Base-by-base conservation (phyloP, 2,888 invertebrate species). In the Parnassius glacialis region DNA sequence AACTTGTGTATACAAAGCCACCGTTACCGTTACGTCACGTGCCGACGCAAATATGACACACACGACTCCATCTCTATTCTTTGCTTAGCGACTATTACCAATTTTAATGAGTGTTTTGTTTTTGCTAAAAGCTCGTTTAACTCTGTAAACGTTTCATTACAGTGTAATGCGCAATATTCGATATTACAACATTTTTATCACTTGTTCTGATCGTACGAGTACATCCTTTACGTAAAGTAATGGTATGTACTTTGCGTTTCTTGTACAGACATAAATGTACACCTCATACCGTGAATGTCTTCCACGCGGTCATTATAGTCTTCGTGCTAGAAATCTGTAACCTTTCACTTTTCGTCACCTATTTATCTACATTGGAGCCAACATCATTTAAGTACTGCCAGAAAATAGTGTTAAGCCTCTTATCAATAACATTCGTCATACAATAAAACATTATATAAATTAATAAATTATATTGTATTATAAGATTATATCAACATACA, bases 11-110 rank as follows among this genome's bases (percentile, higher is more conserved):
- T 42, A 51, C 20, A 57, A 48, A 52, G 34, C 48, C 68, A 66
- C 66, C 67, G 70, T 74, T 68, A 65, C 66, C 59, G 67, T 85
- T 84, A 75, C 81, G 72, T 80, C 81, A 84, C 66, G 67, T 9
- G 25, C 64, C 68, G 63, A 61, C 70, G 74, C 78, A 84, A 86
- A 85, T 87, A 86, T 86, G 86, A 85, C 86, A 79, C 72, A 75
- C 73, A 73, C 68, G 61, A 63, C 71, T 66, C 66, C 66, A 56
- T 52, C 48, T 52, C 61, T 52, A 61, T 13, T 57, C 51, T n/a
- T 44, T 20, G 52, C 42, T 53, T 54, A 64, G 51, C 56, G 53
- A 25, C 59, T 42, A 57, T 55, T 57, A 57, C 12, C 42, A 42
- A 34, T 62, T 60, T 53, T 55, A 61, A 57, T 54, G 34, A 34